Evolutionary conservation across 2,888 invertebrate genomes (phyloP).

Genomic region (Spisula solida): DNA sequence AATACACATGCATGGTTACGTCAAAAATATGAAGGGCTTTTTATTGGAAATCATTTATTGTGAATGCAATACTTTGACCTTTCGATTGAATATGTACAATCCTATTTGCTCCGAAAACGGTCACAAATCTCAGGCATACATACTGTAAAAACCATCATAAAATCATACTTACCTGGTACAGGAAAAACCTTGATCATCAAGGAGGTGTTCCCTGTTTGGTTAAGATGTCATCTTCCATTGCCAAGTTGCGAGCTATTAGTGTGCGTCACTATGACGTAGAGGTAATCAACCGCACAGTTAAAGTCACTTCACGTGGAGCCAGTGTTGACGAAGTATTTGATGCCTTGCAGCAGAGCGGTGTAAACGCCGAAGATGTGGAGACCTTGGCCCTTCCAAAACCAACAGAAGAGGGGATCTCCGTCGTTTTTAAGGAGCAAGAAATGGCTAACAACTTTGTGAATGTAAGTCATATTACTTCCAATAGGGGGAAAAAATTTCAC

Average conservation of each 20-base stretch:
- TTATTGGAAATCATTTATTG: no score
- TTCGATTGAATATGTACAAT: background rate
- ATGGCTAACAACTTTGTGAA: background rate
- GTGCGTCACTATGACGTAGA: background rate
- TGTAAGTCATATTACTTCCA: no score
- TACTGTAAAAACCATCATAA: background rate
- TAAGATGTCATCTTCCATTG: constrained; percentile 91
- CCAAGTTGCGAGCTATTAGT: constrained; percentile 74
- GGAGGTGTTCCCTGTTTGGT: constrained; percentile 92
- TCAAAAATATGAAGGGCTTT: no score
- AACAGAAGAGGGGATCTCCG: background rate
- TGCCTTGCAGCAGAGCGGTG: no score
- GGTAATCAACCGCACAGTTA: background rate
- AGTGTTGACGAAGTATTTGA: background rate
- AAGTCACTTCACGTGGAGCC: background rate
- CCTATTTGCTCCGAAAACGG: background rate
- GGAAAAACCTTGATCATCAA: constrained; percentile 92
- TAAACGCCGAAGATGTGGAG: background rate
- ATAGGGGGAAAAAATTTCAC: no score
- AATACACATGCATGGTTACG: no score
- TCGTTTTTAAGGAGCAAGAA: background rate
- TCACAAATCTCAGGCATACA: background rate
- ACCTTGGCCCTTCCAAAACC: background rate
- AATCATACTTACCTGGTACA: constrained; percentile 90
- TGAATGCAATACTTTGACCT: no score